These are phyloP conservation scores for Takifugu ocellatus DNA, from an alignment of 2,797 vertebrate genomes.

Conservation along the genomic window DNA sequence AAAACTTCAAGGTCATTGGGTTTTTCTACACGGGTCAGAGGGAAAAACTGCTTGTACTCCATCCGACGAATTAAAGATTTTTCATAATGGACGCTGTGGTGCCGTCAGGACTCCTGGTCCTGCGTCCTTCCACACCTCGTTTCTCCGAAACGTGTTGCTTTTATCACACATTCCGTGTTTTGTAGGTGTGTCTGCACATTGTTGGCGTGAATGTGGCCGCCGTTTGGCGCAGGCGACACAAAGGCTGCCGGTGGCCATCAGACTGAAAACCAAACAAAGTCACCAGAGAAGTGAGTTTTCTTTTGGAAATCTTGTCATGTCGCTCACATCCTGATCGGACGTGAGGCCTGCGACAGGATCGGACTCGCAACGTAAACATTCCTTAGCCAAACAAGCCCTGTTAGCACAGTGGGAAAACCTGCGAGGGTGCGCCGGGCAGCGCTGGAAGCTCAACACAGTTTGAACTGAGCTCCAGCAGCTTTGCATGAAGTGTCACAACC, in stretches of 20 bases:
- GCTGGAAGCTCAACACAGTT: constrained; percentile 23
- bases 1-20: constrained; percentile 42
- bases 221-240: constrained; percentile 52
- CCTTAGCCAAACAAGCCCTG: constrained; percentile 55
- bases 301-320: constrained; percentile 58
- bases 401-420: constrained; percentile 59
- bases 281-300: constrained; percentile 61
- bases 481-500: constrained; percentile 12
- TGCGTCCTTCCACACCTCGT: too few relatives aligned
- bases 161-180: constrained; percentile 7
- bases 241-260: constrained; percentile 63
- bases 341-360: constrained; percentile 56
- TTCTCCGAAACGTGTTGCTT: not conserved
- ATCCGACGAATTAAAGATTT: not conserved
- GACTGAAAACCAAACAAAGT: constrained; percentile 74
- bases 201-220: constrained; percentile 25
- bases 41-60: constrained; percentile 21
- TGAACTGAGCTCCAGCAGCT: constrained; percentile 10
- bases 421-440: constrained; percentile 16
- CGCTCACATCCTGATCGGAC: constrained; percentile 61
- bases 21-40: constrained; percentile 18
- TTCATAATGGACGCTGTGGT: not conserved
- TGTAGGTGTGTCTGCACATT: not conserved
- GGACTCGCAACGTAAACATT: constrained; percentile 61
- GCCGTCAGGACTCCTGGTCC: too few relatives aligned